Percentiles rank a stretch among this genome's conserved stretches.
Conservation (phyloP, 2,888 invertebrate genomes). For the Sylvicola cinctus region DNA sequence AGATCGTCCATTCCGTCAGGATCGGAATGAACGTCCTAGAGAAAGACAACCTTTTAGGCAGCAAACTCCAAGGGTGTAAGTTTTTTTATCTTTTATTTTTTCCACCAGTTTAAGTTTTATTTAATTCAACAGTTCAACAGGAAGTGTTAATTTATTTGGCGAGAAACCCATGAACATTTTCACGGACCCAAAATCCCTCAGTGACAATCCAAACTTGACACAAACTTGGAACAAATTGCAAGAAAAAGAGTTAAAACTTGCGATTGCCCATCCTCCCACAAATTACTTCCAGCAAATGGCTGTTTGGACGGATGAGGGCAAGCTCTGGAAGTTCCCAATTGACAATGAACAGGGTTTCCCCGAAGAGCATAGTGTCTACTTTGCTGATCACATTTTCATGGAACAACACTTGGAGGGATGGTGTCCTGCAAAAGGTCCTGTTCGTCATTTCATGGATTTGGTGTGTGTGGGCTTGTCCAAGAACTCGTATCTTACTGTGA, state of each 20-base stretch:
- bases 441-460: constrained; percentile 93
- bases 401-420: constrained; percentile 67
- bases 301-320: constrained; percentile 82
- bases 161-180: constrained; percentile 44
- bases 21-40: constrained; percentile 7
- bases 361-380: constrained; percentile 49
- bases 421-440: constrained; percentile 80
- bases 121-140: constrained; percentile 7
- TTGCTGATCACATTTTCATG: constrained; percentile 87
- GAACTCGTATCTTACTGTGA: constrained; percentile 74
- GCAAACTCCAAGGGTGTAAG: background rate
- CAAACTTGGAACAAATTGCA: constrained; percentile 47
- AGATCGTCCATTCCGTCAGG: constrained; percentile 1
- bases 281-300: constrained; percentile 91
- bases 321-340: constrained; percentile 92
- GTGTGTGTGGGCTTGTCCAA: constrained; percentile 85
- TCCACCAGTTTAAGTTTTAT: constrained; percentile 1
- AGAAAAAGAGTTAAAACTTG: constrained; percentile 41
- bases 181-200: constrained; percentile 12
- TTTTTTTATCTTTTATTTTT: background rate
- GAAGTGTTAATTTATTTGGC: constrained; percentile 39
- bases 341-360: constrained; percentile 80
- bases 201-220: constrained; percentile 21
- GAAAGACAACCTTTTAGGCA: background rate
- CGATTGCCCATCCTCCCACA: constrained; percentile 48